Evolutionary conservation across 2,113 vertebrate genomes (phyloP).

Genomic region (Trinectes maculatus): DNA sequence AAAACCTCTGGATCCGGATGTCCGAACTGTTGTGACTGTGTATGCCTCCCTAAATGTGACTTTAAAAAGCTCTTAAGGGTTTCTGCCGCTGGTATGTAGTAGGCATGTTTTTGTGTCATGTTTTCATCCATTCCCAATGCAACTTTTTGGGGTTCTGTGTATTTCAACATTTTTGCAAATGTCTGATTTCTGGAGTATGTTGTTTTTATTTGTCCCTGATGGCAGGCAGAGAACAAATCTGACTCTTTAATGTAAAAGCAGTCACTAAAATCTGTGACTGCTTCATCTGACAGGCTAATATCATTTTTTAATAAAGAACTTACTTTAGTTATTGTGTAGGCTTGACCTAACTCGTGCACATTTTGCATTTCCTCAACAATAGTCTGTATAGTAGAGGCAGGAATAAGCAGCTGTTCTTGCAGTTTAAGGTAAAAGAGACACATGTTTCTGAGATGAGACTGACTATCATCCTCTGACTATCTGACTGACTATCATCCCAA

Average conservation of each 20-base stretch:
- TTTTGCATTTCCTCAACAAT: slow-evolving; percentile 15
- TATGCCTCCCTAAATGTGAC: slow-evolving; percentile 8
- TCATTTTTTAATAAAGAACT: slow-evolving; percentile 47
- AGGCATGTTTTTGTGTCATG: slow-evolving; percentile 9
- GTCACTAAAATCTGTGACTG: neutral
- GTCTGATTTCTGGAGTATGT: slow-evolving; percentile 13
- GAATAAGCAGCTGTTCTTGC: slow-evolving; percentile 14
- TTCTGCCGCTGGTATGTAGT: slow-evolving; percentile 7
- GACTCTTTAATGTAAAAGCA: slow-evolving; percentile 48
- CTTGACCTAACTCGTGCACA: slow-evolving; percentile 52
- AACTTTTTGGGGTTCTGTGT: slow-evolving; percentile 49
- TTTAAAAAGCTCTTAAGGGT: slow-evolving; percentile 13
- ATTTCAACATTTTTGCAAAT: slow-evolving; percentile 48
- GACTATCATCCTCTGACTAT: slow-evolving; percentile 4
- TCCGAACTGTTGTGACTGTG: too few species aligned
- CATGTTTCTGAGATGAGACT: slow-evolving; percentile 32
- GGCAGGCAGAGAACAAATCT: slow-evolving; percentile 52
- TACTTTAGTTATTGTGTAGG: slow-evolving; percentile 31
- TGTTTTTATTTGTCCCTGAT: slow-evolving; percentile 23
- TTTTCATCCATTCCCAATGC: slow-evolving; percentile 40
- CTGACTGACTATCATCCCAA: neutral
- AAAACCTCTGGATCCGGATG: too few species aligned
- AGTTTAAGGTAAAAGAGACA: slow-evolving; percentile 14
- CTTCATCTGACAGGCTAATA: slow-evolving; percentile 48
- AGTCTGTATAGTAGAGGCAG: slow-evolving; percentile 38